Evolutionary conservation across 1,140 invertebrate species (phyloP), one percentile per base, ranked within the genome.

Genomic region (Carcinoscorpius rotundicauda): DNA sequence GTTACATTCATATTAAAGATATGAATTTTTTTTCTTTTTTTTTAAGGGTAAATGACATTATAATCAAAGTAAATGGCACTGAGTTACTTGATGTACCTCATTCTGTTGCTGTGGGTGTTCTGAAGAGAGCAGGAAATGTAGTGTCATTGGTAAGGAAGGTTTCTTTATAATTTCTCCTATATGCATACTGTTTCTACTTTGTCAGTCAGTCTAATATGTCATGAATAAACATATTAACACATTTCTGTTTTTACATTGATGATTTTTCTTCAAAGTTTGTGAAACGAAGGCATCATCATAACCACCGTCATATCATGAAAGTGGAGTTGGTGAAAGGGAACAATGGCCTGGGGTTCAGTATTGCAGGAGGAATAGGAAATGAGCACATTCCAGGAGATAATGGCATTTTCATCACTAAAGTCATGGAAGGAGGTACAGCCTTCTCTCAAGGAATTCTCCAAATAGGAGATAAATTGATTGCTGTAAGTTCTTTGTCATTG

Each of bases 381-480:
- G 91, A 97, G 78, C 93, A 97, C 79, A 94, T 96, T 78, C 91
- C 93, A 52, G 93, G 93, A 64, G 94, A 98, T 80, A 95, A 97
- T 83, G 93, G 95, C 59, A 98, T 99, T 73, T 98, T 97, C 79
- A 91, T 99, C 69, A 98, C 96, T 49, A 98, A 98, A 81, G 90
- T 99, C 64, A 96, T 97, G 85, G 91, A 97, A 62, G 93, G 93
- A 51, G 96, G 96, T 50, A 93, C 95, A 4, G 94, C 96, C 9
- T 87, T 91, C 76, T 82, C 89, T 64, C 94, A 98, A 77, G 94
- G 95, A 10, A 82, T 93, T 58, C 82, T 99, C 60, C 81, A 73
- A 61, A 92, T 97, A 66, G 95, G 94, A 57, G 94, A 98, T 80
- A 94, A 97, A 80, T 82, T 98, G n/a, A 8, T 55, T 8, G 53